phyloP scores from a whole-genome alignment of 1,140 invertebrate genomes.

The Spodoptera litura region DNA sequence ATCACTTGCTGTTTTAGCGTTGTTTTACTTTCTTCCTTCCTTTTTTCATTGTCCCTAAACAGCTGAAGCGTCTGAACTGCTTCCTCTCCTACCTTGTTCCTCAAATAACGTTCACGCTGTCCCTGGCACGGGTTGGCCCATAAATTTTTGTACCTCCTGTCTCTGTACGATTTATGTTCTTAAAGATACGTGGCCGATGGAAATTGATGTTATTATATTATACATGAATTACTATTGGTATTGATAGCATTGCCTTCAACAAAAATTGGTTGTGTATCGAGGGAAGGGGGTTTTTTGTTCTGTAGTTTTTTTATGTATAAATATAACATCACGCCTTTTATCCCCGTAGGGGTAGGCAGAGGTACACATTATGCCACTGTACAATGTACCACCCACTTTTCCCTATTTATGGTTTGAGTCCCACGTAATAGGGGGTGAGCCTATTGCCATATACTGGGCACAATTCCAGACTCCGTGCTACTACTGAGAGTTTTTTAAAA shows the following conservation, averaged over 20 bases:
- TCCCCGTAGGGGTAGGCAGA: too few species aligned
- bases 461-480: too few species aligned
- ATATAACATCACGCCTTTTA: too few species aligned
- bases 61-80: neutral
- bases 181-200: slow-evolving; percentile 56
- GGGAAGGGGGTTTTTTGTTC: neutral
- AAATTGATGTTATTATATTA: slow-evolving; percentile 57
- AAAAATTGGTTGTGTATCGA: slow-evolving; percentile 6
- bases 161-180: slow-evolving; percentile 54
- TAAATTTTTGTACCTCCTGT: slow-evolving; percentile 62
- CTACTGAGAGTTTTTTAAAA: too few species aligned
- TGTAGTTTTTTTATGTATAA: neutral
- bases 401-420: too few species aligned
- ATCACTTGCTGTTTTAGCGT: too few species aligned
- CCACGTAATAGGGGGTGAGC: too few species aligned
- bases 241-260: slow-evolving; percentile 14
- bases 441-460: too few species aligned
- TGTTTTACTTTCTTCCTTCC: too few species aligned
- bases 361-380: too few species aligned
- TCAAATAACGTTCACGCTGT: slow-evolving; percentile 27
- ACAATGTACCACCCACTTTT: too few species aligned
- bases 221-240: slow-evolving; percentile 41
- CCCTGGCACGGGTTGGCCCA: slow-evolving; percentile 50
- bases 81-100: slow-evolving; percentile 3
- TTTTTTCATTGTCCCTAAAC: neutral